Evolutionary conservation across 1,140 invertebrate species (phyloP), one percentile per base, ranked within the genome.

Genomic region (Pseudomyrmex dendroicus): DNA sequence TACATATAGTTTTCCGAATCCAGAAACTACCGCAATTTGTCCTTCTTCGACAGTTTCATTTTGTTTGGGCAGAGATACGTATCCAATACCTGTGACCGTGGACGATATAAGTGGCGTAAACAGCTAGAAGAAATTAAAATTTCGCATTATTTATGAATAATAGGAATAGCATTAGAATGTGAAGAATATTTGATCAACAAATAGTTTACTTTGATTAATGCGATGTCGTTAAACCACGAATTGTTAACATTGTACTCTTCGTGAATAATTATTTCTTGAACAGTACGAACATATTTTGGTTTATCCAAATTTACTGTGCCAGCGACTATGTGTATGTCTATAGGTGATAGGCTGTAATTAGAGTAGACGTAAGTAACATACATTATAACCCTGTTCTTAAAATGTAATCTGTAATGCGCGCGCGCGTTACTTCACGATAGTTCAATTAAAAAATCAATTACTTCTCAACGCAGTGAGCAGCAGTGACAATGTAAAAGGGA

Each of bases 381-480:
- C 5, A 35, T 35, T 35, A 35, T 35, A 35, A 35, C 35, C 4
- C 35, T n/a, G 10, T 15, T 64, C 44, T 50, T 61, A 2, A 73
- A 62, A 63, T 35, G 2, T 2, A 2, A 74, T 46, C 62, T 62
- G 20, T 20, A 20, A 73, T 35, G 20, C 12, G 5, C 13, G 20
- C 0, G 3, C 0, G 10, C 4, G n/a, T 22, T 15, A 70, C 44
- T 35, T 59, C 56, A 56, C 2, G 15, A 44, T 54, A 70, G 9
- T 35, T 54, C 5, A 54, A 56, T 25, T 4, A 46, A 0, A 80
- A 66, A 66, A 4, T 13, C 61, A 63, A 52, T 89, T 80, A 83
- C 73, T 52, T 56, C 0, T 2, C 0, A n/a, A 95, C 91, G 74
- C 95, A 95, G 78, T 95, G 95, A 66, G 94, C 94, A 2, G 95